Conservation (phyloP, 2,113 vertebrate genomes). For the Neopipo cinnamomea region DNA sequence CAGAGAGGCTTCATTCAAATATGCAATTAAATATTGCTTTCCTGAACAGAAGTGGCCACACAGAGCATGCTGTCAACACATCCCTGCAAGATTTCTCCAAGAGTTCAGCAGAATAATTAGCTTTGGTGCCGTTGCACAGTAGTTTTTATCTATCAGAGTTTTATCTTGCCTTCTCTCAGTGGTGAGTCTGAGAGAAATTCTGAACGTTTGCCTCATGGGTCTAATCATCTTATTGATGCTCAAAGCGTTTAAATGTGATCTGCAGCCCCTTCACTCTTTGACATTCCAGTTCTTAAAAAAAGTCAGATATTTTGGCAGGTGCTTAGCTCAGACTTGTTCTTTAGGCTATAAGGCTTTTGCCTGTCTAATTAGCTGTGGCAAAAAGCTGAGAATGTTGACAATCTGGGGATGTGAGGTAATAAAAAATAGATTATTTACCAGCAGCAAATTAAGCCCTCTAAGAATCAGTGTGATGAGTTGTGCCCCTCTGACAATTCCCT, state of each 20-base stretch:
- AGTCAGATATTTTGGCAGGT: constrained; percentile 66
- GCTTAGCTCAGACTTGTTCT: constrained; percentile 64
- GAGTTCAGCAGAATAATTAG: constrained; percentile 73
- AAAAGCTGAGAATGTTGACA: constrained; percentile 66
- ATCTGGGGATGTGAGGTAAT: constrained; percentile 65
- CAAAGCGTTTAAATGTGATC: constrained; percentile 70
- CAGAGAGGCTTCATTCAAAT: constrained; percentile 24
- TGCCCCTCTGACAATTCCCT: constrained; percentile 47
- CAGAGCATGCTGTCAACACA: constrained; percentile 54
- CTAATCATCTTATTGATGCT: constrained; percentile 68
- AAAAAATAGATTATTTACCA: constrained; percentile 70
- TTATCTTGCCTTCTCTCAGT: constrained; percentile 68
- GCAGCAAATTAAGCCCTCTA: constrained; percentile 63
- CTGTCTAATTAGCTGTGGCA: constrained; percentile 73
- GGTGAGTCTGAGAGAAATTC: constrained; percentile 64
- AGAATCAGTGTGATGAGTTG: constrained; percentile 56
- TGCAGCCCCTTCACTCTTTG: constrained; percentile 65
- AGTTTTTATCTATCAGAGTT: constrained; percentile 60
- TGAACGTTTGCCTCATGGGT: constrained; percentile 65
- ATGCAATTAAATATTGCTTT: constrained; percentile 60
- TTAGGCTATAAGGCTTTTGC: constrained; percentile 65
- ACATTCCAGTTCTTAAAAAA: constrained; percentile 63
- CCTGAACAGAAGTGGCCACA: constrained; percentile 43
- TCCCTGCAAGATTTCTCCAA: constrained; percentile 61
- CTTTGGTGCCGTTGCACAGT: constrained; percentile 56